phyloP scores from a whole-genome alignment of 2,797 vertebrate genomes.

The Argentina silus region DNA sequence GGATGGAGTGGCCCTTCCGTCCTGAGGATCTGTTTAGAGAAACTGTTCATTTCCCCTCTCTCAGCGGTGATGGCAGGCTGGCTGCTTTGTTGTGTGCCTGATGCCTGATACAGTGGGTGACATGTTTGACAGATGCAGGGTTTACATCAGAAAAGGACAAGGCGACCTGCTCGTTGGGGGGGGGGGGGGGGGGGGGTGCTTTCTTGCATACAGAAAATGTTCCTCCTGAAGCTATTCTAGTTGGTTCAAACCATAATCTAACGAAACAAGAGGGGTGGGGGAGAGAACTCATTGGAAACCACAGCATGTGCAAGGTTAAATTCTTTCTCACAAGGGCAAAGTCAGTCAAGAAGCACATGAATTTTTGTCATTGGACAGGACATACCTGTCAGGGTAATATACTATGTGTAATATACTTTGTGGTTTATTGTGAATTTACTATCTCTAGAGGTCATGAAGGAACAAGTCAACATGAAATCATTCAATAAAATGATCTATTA shows the following conservation, averaged over 20 bases:
- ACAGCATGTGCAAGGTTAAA: neutral
- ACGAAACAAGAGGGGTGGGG: neutral
- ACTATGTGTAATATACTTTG: neutral
- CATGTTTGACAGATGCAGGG: neutral
- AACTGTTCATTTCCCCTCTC: neutral
- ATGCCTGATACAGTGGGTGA: neutral
- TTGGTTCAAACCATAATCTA: neutral
- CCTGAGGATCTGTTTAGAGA: constrained; percentile 2
- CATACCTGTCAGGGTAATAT: neutral
- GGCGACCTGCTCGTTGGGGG: neutral
- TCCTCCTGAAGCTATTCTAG: neutral
- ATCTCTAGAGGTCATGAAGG: neutral
- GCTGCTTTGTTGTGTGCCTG: neutral
- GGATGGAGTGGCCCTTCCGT: neutral
- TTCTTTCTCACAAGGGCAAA: neutral
- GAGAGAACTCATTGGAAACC: neutral
- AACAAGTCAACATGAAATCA: neutral
- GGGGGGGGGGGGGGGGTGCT: neutral
- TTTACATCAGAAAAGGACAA: neutral
- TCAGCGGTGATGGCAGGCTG: neutral
- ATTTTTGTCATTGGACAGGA: neutral
- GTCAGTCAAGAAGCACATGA: neutral
- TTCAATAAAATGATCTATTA: neutral
- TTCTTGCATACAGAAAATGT: neutral
- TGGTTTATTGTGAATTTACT: neutral